Conservation (phyloP, 2,888 invertebrate genomes). For the Junonia oenone region DNA sequence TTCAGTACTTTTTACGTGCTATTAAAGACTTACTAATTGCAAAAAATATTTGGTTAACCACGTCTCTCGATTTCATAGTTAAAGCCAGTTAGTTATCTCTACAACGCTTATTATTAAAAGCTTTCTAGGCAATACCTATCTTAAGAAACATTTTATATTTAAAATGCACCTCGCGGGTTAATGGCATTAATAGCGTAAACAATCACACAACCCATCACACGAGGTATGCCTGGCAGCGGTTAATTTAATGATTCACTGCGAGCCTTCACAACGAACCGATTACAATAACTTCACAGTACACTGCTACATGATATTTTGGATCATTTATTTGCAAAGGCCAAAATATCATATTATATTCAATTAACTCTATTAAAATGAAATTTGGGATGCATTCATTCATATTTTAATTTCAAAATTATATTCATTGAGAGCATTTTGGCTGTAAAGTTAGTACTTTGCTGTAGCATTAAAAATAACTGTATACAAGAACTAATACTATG, state of each 20-base stretch:
- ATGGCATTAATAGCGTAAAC: conserved; percentile 24
- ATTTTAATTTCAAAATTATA: no score
- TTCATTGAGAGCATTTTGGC: no score
- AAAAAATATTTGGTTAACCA: no score
- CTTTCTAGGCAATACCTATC: not conserved
- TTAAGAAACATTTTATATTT: not conserved
- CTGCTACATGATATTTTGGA: conserved; percentile 23
- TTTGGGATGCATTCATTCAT: no score
- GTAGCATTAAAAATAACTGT: no score
- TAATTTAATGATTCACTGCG: conserved; percentile 28
- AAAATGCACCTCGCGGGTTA: conserved; percentile 7
- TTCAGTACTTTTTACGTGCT: no score
- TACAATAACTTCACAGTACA: conserved; percentile 23
- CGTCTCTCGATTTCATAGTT: not conserved
- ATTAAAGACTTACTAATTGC: no score
- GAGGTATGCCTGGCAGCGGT: conserved; percentile 25
- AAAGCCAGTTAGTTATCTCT: not conserved
- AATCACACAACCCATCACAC: conserved; percentile 29
- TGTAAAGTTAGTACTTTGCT: no score
- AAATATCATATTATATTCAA: conserved; percentile 11
- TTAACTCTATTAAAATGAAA: not conserved
- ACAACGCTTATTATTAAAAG: not conserved
- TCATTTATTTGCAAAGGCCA: conserved; percentile 24
- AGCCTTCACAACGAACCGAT: conserved; percentile 20
- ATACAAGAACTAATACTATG: no score